Evolutionary conservation across 2,888 invertebrate genomes (phyloP).

Genomic region (Rhorus exstirpatorius): DNA sequence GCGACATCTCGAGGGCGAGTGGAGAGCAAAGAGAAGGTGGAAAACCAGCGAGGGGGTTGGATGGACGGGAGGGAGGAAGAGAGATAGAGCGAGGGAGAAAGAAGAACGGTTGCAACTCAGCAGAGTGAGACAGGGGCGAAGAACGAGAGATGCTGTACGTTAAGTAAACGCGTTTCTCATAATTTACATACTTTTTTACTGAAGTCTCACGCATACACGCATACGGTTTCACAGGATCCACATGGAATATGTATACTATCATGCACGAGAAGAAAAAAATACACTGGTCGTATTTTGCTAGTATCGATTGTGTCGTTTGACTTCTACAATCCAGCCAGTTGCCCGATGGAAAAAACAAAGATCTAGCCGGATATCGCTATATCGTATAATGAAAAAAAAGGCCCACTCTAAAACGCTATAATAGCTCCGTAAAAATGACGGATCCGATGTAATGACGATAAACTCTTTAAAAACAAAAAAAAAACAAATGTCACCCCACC

Average conservation of each 20-base stretch:
- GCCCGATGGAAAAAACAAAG: too few species aligned
- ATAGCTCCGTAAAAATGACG: too few species aligned
- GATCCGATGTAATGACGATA: too few species aligned
- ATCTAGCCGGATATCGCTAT: too few species aligned
- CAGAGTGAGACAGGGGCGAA: slow-evolving; percentile 58
- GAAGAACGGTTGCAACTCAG: slow-evolving; percentile 66
- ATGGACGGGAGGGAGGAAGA: slow-evolving; percentile 21
- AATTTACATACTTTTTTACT: slow-evolving; percentile 66
- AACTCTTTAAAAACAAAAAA: too few species aligned
- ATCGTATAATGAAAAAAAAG: too few species aligned
- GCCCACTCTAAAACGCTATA: too few species aligned
- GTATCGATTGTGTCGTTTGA: too few species aligned
- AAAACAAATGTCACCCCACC: too few species aligned
- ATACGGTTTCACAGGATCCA: slow-evolving; percentile 35
- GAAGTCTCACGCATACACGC: slow-evolving; percentile 21
- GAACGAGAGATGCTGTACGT: slow-evolving; percentile 63
- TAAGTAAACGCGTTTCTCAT: slow-evolving; percentile 66
- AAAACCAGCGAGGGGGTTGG: slow-evolving; percentile 28
- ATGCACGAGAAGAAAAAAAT: not conserved
- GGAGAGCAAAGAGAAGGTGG: slow-evolving; percentile 54
- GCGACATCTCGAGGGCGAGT: slow-evolving; percentile 79
- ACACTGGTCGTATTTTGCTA: not conserved
- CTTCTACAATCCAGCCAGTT: too few species aligned
- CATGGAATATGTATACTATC: slow-evolving; percentile 38
- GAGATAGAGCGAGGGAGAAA: slow-evolving; percentile 62